A percentile compares a stretch with the other conserved stretches of the same genome.
Conservation (phyloP, 2,797 vertebrate genomes). For the Centropyge bicolor region DNA sequence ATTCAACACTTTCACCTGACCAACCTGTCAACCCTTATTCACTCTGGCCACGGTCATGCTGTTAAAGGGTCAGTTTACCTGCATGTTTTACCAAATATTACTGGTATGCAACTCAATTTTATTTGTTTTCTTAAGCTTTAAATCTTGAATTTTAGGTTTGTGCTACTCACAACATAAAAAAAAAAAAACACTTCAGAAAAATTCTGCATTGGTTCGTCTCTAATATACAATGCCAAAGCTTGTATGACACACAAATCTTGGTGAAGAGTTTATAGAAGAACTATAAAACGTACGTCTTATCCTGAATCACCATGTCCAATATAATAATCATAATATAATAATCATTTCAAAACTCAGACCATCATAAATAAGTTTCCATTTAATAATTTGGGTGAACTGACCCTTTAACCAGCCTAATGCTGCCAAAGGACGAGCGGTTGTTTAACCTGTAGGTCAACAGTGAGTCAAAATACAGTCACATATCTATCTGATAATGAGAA, state of each 20-base stretch:
- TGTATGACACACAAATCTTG: too few species aligned
- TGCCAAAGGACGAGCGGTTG: not conserved
- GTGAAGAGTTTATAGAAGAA: too few species aligned
- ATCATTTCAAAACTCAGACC: not conserved
- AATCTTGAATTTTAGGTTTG: not conserved
- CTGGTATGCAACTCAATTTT: not conserved
- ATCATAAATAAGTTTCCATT: not conserved
- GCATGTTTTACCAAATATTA: not conserved
- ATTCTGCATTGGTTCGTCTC: not conserved
- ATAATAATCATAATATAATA: not conserved
- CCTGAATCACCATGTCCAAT: not conserved
- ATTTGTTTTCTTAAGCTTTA: not conserved
- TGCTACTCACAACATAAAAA: not conserved
- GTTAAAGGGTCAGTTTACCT: slow-evolving; percentile 9
- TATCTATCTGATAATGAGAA: slow-evolving; percentile 1
- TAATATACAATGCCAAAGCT: not conserved
- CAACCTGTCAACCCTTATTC: not conserved
- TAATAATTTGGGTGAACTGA: not conserved
- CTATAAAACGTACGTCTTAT: too few species aligned
- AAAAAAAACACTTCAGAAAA: not conserved
- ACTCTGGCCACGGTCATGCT: not conserved
- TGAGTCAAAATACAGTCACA: not conserved
- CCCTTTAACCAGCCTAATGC: not conserved
- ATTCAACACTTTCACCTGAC: slow-evolving; percentile 86
- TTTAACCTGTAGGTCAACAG: not conserved